Base-by-base conservation (phyloP, 1,140 invertebrate species). In the Aethina tumida region DNA sequence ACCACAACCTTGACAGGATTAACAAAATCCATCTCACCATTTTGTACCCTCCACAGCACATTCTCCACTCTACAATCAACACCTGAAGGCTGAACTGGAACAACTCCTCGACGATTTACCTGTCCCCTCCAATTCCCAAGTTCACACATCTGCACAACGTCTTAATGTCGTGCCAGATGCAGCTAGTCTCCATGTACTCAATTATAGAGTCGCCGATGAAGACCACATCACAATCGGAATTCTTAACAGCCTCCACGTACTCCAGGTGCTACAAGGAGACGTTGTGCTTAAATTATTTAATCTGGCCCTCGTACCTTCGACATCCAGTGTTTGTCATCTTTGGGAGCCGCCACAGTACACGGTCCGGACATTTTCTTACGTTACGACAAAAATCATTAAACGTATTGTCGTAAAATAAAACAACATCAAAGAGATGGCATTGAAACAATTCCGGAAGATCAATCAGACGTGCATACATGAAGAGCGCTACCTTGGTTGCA, bases 201-300 rank as follows among this genome's bases (percentile, higher is more conserved):
- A 84, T 68, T 18, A 81, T 64, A 7, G 75, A 81, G 61, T 84
- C 81, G 13, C 81, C 81, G 30, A 84, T 69, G 42, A 83, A 76
- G 2, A 84, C 50, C 14, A 84, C 72, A 51, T 84, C 80, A 5
- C 77, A 73, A 57, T 81, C 77, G 49, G 67, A 67, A 33, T 72
- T 73, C 51, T 72, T 70, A 2, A 74, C 68, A 56, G 81, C 71
- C 33, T 58, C 45, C 4, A 80, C 56, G 58, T 77, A 81, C 33
- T 71, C n/a, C n/a, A n/a, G n/a, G n/a, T n/a, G n/a, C n/a, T n/a
- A n/a, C n/a, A n/a, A n/a, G n/a, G n/a, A n/a, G n/a, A n/a, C 56
- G 8, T 73, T 64, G 55, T 83, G 81, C 79, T 81, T 53, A 31
- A 71, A 60, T n/a, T n/a, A n/a, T n/a, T n/a, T n/a, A n/a, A n/a